Evolutionary conservation across 2,888 invertebrate genomes (phyloP).

Genomic region (Parasteatoda lunata): DNA sequence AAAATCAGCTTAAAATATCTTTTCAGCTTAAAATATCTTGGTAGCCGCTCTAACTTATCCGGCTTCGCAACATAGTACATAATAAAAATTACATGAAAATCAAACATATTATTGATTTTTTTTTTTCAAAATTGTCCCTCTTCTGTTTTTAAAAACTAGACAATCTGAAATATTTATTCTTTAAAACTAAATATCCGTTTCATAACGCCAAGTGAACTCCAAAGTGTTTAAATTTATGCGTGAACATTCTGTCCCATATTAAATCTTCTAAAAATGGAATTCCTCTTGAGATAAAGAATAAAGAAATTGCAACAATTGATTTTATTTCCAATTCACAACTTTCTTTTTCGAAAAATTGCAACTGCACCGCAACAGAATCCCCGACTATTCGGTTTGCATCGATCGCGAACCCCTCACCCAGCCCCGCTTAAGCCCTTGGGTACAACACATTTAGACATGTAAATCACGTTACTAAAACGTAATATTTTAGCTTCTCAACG

Average conservation of each 20-base stretch:
- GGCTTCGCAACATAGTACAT: no score
- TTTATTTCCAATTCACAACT: constrained; percentile 41
- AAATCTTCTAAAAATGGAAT: constrained; percentile 23
- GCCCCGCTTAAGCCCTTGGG: constrained; percentile 27
- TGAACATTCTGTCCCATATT: constrained; percentile 16
- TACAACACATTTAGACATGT: constrained; percentile 65
- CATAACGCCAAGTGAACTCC: no score
- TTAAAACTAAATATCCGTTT: no score
- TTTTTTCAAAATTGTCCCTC: no score
- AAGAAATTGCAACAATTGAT: constrained; percentile 52
- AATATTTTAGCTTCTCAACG: constrained; percentile 62
- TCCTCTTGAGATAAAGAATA: neutral
- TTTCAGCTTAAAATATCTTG: no score
- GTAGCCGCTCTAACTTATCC: no score
- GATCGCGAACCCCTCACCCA: constrained; percentile 31
- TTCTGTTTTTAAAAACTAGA: no score
- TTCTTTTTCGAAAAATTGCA: constrained; percentile 34
- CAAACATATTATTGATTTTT: no score
- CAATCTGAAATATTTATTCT: no score
- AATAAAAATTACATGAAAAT: no score
- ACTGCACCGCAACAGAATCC: constrained; percentile 48
- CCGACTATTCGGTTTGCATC: constrained; percentile 55
- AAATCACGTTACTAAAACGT: constrained; percentile 66
- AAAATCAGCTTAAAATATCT: no score
- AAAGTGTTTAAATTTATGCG: no score